A percentile compares a stretch with the other conserved stretches of the same genome.
phyloP scores from a whole-genome alignment of 2,113 vertebrate genomes.

The Poecile atricapillus region DNA sequence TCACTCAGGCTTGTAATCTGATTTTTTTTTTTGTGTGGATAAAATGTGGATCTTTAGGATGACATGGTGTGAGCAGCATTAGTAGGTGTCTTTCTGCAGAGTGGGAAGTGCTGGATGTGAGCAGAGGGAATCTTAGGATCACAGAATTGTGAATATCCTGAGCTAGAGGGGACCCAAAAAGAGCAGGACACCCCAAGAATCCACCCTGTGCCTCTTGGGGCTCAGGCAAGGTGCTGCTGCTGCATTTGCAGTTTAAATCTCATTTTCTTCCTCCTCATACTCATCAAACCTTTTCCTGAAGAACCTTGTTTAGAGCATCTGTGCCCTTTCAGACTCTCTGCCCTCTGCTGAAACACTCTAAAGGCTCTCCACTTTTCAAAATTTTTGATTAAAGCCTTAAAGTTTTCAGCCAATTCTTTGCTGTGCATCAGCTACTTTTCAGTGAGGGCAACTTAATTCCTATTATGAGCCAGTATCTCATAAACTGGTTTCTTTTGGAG shows the following conservation, averaged over 20 bases:
- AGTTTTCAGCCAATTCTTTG: not conserved
- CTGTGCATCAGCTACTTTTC: not conserved
- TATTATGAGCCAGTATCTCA: conserved; percentile 22
- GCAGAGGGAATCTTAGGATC: not conserved
- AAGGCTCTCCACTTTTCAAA: not conserved
- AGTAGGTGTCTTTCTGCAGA: not conserved
- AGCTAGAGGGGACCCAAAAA: not conserved
- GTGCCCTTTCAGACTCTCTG: not conserved
- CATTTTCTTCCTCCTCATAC: not conserved
- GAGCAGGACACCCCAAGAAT: not conserved
- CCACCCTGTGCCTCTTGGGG: not conserved
- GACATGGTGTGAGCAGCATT: not conserved
- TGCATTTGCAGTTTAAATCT: not conserved
- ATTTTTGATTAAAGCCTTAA: not conserved
- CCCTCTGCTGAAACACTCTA: not conserved
- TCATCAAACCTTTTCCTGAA: not conserved
- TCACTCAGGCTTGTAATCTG: not conserved
- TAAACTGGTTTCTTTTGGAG: conserved; percentile 44
- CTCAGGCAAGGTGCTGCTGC: not conserved
- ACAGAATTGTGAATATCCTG: not conserved
- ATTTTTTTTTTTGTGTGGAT: not conserved
- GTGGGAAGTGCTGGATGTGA: not conserved
- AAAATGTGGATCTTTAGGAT: not conserved
- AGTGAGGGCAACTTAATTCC: not conserved
- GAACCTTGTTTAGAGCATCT: not conserved